Evolutionary conservation across 2,888 invertebrate genomes (phyloP).

Genomic region (Noctua comes): DNA sequence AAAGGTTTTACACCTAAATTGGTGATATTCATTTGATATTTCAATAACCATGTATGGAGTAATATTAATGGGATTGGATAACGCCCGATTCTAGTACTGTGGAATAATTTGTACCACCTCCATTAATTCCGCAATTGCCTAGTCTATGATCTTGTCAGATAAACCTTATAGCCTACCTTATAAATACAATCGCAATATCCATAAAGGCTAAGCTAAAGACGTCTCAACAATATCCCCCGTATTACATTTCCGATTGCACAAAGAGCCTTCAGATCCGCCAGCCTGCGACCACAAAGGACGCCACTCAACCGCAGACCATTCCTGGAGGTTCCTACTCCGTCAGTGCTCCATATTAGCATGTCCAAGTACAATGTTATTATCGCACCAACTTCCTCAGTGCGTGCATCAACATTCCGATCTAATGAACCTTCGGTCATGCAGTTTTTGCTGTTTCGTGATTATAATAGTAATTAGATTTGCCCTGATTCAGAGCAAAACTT

Average conservation of each 20-base stretch:
- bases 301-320: conserved; percentile 43
- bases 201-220: background rate
- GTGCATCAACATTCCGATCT: conserved; percentile 54
- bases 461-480: conserved; percentile 27
- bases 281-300: conserved; percentile 48
- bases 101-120: background rate
- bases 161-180: background rate
- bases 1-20: conserved; percentile 9
- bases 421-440: conserved; percentile 45
- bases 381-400: conserved; percentile 48
- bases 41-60: background rate
- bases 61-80: background rate
- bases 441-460: conserved; percentile 40
- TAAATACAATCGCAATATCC: background rate
- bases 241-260: conserved; percentile 39
- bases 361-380: conserved; percentile 51
- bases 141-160: background rate
- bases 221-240: conserved; percentile 2
- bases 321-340: conserved; percentile 42
- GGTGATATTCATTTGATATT: conserved; percentile 11
- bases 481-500: conserved; percentile 21
- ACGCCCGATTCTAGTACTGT: background rate
- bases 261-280: conserved; percentile 23
- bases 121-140: background rate
- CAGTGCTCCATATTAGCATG: conserved; percentile 55